A percentile compares a stretch with the other conserved stretches of the same genome.
Conservation (phyloP, 2,113 vertebrate genomes). For the Labeo rohita region DNA sequence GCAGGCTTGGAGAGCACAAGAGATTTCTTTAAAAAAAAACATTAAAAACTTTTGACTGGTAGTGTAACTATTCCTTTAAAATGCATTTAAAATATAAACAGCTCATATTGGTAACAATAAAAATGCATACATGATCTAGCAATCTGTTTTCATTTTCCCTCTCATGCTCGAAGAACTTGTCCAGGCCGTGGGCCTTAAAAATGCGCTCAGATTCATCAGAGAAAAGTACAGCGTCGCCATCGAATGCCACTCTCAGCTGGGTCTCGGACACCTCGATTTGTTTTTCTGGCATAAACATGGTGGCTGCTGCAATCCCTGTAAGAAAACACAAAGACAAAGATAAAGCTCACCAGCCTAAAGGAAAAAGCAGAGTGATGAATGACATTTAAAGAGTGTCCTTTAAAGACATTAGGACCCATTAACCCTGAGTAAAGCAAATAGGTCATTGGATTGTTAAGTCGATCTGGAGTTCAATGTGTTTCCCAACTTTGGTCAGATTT, state of each 20-base stretch:
- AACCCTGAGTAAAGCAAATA: constrained; percentile 27
- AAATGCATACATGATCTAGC: constrained; percentile 85
- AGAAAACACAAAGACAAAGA: not conserved
- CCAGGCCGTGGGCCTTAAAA: constrained; percentile 93
- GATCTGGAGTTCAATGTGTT: not conserved
- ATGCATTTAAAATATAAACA: not conserved
- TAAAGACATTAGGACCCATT: not conserved
- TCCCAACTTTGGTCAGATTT: not conserved
- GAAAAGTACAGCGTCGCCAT: constrained; percentile 95
- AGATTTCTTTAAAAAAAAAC: too few species aligned
- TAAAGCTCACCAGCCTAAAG: not conserved
- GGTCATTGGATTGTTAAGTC: constrained; percentile 26
- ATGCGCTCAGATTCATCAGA: constrained; percentile 97
- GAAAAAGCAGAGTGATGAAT: not conserved
- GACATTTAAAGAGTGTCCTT: constrained; percentile 27
- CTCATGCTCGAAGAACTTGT: constrained; percentile 96
- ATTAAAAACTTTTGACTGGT: too few species aligned
- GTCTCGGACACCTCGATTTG: constrained; percentile 83
- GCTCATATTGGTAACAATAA: not conserved
- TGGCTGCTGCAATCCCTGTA: constrained; percentile 94
- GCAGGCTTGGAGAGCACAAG: too few species aligned
- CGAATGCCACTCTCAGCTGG: constrained; percentile 95
- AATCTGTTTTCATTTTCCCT: constrained; percentile 90
- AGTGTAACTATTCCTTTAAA: not conserved
- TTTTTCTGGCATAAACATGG: constrained; percentile 90